These are phyloP conservation scores for Sparus aurata DNA, from an alignment of 2,797 vertebrate genomes.

Conservation along the genomic window DNA sequence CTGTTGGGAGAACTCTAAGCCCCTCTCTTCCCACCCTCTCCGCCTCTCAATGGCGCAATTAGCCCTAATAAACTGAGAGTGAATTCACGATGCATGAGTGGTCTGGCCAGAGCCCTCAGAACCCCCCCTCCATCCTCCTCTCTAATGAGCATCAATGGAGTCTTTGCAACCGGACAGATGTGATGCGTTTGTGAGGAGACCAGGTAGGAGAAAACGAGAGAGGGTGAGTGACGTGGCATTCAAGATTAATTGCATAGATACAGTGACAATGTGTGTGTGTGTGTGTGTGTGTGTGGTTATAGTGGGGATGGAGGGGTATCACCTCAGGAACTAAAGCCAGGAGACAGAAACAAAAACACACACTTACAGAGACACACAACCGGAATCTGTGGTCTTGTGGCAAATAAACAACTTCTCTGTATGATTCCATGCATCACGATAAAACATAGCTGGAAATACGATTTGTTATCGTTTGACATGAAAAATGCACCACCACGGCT, in stretches of 20 bases:
- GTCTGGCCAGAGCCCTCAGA: conserved; percentile 52
- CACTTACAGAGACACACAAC: not conserved
- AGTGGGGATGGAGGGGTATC: not conserved
- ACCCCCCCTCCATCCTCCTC: conserved; percentile 2
- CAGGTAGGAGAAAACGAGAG: not conserved
- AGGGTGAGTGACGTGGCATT: conserved; percentile 1
- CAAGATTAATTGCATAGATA: conserved; percentile 10
- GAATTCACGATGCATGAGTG: conserved; percentile 60
- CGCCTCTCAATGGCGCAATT: conserved; percentile 76
- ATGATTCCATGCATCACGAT: no score
- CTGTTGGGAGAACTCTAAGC: conserved; percentile 69
- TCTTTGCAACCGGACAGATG: conserved; percentile 46
- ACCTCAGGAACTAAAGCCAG: conserved; percentile 8
- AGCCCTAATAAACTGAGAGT: conserved; percentile 77
- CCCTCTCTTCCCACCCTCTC: conserved; percentile 53
- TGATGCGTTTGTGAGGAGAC: conserved; percentile 25
- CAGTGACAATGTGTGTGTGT: not conserved
- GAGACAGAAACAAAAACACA: not conserved
- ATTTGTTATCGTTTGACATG: no score
- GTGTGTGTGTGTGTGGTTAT: not conserved
- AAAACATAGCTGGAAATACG: no score
- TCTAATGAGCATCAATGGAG: conserved; percentile 58
- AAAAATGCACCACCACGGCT: no score
- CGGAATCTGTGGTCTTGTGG: not conserved
- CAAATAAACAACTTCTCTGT: not conserved